Conservation (phyloP, 2,113 vertebrate genomes). For the Phylloscopus trochiloides region DNA sequence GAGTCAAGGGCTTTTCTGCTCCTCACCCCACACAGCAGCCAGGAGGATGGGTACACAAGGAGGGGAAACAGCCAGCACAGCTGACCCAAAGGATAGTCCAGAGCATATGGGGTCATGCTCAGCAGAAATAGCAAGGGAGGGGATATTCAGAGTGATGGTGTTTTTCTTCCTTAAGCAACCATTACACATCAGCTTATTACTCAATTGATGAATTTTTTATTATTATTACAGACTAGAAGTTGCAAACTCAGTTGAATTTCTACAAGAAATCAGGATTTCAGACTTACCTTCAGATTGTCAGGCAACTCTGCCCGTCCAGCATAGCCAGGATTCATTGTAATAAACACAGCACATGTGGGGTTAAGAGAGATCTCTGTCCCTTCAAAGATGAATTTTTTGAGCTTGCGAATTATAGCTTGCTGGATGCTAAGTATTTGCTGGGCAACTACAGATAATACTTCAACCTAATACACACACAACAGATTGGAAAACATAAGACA, state of each 20-base stretch:
- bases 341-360: constrained; percentile 90
- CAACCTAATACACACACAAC: constrained; percentile 76
- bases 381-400: constrained; percentile 88
- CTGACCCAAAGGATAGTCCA: not conserved
- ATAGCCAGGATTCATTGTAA: constrained; percentile 96
- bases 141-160: not conserved
- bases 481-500: not conserved
- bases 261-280: not conserved
- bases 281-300: constrained; percentile 90
- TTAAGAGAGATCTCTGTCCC: constrained; percentile 90
- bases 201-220: not conserved
- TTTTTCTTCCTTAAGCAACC: not conserved
- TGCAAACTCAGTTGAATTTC: not conserved
- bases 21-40: not conserved
- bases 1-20: not conserved
- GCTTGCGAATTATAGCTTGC: constrained; percentile 83
- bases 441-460: constrained; percentile 93
- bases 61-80: not conserved
- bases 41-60: not conserved
- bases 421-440: constrained; percentile 94
- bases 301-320: constrained; percentile 90
- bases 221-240: not conserved
- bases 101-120: not conserved
- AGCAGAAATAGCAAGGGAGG: not conserved
- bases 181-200: not conserved